Conservation (phyloP, 1,140 invertebrate genomes). For the Mamestra configurata region DNA sequence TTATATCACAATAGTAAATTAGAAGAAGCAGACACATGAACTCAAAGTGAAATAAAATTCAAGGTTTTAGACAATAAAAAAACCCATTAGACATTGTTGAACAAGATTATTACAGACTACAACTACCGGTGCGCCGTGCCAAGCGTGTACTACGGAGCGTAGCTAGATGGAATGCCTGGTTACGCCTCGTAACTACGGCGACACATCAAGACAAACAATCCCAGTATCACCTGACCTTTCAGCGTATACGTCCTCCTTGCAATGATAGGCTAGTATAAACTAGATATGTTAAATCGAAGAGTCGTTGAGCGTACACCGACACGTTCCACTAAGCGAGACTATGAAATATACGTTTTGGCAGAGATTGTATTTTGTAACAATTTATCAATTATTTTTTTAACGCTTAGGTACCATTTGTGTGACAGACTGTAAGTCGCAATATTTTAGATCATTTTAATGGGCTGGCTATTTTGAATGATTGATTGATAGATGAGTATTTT, state of each 20-base stretch:
- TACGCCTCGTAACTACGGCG: too few relatives aligned
- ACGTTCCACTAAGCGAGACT: neutral
- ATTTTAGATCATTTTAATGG: neutral
- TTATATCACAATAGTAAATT: neutral
- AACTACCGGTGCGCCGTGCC: neutral
- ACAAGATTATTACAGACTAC: neutral
- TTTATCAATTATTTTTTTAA: slow-evolving; percentile 3
- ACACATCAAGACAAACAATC: too few relatives aligned
- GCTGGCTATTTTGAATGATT: neutral
- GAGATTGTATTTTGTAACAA: neutral
- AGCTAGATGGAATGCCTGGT: neutral
- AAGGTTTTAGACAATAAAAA: slow-evolving; percentile 1
- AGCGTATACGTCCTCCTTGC: too few relatives aligned
- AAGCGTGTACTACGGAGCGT: neutral
- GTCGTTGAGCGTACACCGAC: neutral
- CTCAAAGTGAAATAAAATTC: neutral
- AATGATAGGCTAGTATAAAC: too few relatives aligned
- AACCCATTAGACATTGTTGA: neutral
- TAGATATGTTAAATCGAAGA: neutral
- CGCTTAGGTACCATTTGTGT: neutral
- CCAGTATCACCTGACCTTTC: too few relatives aligned
- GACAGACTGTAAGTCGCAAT: neutral
- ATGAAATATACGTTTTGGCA: slow-evolving; percentile 13
- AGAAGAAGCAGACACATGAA: neutral
- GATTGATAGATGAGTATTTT: too few relatives aligned